Evolutionary conservation across 2,888 invertebrate genomes (phyloP).

Genomic region (Gryllus longicercus): DNA sequence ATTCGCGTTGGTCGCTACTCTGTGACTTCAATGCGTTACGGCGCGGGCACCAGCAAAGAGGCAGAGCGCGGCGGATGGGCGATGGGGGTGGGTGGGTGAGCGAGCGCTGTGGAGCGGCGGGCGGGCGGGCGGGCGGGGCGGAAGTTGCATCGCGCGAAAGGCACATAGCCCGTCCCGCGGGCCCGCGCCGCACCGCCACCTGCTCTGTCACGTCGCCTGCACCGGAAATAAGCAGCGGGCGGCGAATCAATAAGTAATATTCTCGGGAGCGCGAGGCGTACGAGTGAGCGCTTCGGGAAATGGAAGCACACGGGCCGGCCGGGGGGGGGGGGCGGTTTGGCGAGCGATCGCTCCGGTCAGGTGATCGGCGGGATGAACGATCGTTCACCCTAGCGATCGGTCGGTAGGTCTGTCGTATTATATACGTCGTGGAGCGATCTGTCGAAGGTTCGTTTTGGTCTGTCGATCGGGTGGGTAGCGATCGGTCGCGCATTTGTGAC

Average conservation of each 20-base stretch:
- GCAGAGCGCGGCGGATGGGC: background rate
- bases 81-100: background rate
- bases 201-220: background rate
- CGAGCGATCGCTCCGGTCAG: too few species aligned
- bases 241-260: conserved; percentile 7
- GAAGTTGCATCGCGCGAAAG: background rate
- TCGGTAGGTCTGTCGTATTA: too few species aligned
- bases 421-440: too few species aligned
- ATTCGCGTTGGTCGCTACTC: background rate
- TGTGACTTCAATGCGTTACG: background rate
- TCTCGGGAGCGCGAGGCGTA: background rate
- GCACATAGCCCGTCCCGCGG: background rate
- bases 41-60: background rate
- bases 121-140: background rate
- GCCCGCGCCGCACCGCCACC: background rate
- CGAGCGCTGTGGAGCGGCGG: background rate
- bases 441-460: too few species aligned
- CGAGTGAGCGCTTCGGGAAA: too few species aligned
- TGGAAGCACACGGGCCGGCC: too few species aligned
- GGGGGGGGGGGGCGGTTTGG: too few species aligned
- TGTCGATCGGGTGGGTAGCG: too few species aligned
- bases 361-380: too few species aligned
- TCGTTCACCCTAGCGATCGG: too few species aligned
- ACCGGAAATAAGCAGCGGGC: background rate
- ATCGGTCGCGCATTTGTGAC: too few species aligned